Evolutionary conservation across 1,140 invertebrate genomes (phyloP).

Genomic region (Caenorhabditis inopinata): DNA sequence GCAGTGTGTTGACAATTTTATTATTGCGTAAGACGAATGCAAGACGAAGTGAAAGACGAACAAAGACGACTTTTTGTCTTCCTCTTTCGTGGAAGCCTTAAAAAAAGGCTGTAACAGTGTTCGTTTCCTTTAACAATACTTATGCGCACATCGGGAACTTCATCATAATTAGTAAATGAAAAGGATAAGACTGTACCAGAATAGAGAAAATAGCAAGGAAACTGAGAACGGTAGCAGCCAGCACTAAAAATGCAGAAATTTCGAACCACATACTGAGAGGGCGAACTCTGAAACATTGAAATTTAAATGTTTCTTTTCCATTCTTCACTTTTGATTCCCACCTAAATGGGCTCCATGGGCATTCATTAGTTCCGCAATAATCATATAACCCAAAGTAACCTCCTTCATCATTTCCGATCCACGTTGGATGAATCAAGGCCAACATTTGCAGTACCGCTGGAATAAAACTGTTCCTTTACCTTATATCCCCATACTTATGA

Average conservation of each 20-base stretch:
- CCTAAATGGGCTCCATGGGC: slow-evolving; percentile 35
- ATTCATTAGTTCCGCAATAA: slow-evolving; percentile 41
- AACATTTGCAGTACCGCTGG: slow-evolving; percentile 44
- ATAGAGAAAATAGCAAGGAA: slow-evolving; percentile 44
- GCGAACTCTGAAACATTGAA: slow-evolving; percentile 38
- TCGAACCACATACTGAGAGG: slow-evolving; percentile 35
- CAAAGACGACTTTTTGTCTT: too few species aligned
- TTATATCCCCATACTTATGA: too few species aligned
- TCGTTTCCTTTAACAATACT: too few species aligned
- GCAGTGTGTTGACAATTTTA: too few species aligned
- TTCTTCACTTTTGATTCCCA: neutral
- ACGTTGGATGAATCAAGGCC: slow-evolving; percentile 47
- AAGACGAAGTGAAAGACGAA: too few species aligned
- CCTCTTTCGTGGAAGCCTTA: too few species aligned
- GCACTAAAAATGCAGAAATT: slow-evolving; percentile 42
- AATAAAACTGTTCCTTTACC: neutral
- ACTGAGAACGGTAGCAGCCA: slow-evolving; percentile 42
- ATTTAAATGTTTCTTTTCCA: neutral
- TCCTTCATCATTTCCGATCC: slow-evolving; percentile 46
- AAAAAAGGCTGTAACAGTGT: too few species aligned
- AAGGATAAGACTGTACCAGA: slow-evolving; percentile 43
- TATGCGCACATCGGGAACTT: too few species aligned
- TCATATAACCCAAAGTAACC: slow-evolving; percentile 49
- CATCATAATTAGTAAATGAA: too few species aligned
- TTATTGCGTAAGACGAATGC: too few species aligned